Base-by-base conservation (phyloP, 1,140 invertebrate species). In the Antheraea mylitta region DNA sequence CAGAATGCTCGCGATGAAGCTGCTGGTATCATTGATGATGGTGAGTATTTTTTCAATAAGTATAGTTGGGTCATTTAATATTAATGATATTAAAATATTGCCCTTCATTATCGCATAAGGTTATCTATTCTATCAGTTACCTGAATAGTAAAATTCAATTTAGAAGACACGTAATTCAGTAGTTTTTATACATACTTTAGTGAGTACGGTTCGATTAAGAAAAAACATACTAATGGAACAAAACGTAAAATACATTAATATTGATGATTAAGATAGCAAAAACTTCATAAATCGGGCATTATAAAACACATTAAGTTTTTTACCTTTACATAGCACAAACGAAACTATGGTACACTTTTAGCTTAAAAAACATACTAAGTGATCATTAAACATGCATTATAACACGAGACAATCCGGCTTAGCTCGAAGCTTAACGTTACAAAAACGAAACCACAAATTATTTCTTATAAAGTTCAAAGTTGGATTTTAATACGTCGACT, bases 1-100 rank as follows among this genome's bases (percentile, higher is more conserved):
- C 89, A 91, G 78, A 91, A 91, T 74, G 89, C 89, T 18, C 83
- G 88, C 64, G 89, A 91, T 80, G 89, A 91, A 58, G 89, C 89
- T 3, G 88, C 87, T 75, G 89, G 89, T 30, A 92, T 92, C 70
- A 70, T 82, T 76, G 90, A 92, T 70, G 90, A 92, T 80, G 90
- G 90, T 92, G 66, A 87, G 87, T 87, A 16, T 42, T 38, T 58
- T 58, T 30, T 4, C 4, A 30, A 30, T 1, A 30, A 30, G 22
- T 30, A 4, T 30, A 30, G 22, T 30, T 30, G 4, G 22, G 22
- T 30, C 22, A 30, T 30, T 30, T 1, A 30, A 30, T 30, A 30
- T 30, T 1, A 30, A 30, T 1, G 4, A 30, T 30, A 30, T 30
- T 1, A 30, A 30, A 30, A 30, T 30, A 30, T 30, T 30, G 22